These are phyloP conservation scores for Caenorhabditis latens DNA, from an alignment of 1,140 invertebrate genomes.

Conservation along the genomic window DNA sequence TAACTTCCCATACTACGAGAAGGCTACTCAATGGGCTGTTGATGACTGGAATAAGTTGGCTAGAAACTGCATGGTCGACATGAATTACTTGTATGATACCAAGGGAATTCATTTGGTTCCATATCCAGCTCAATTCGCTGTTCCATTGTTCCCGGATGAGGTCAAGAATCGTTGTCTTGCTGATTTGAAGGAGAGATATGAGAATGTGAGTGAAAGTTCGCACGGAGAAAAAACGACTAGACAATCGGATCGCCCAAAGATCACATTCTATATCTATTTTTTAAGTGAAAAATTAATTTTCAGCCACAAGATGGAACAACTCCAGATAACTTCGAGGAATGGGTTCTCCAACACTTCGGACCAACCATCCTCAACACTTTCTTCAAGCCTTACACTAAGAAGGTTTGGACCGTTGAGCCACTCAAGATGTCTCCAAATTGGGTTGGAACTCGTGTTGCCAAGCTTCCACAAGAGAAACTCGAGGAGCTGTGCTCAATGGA, in stretches of 20 bases:
- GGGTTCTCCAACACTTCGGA: constrained; percentile 76
- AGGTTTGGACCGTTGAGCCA: constrained; percentile 77
- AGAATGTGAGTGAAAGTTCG: constrained; percentile 66
- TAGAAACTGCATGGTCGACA: constrained; percentile 77
- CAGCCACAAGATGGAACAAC: constrained; percentile 60
- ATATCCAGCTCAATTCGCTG: constrained; percentile 77
- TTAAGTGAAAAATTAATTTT: not conserved
- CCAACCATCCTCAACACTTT: constrained; percentile 76
- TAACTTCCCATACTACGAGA: constrained; percentile 77
- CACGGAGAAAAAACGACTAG: not conserved
- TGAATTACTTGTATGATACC: constrained; percentile 74
- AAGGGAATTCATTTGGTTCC: constrained; percentile 76
- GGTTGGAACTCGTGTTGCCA: constrained; percentile 77
- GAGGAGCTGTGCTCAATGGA: constrained; percentile 75
- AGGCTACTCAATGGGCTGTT: constrained; percentile 77
- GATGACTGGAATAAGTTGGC: constrained; percentile 77
- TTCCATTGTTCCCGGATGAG: constrained; percentile 77
- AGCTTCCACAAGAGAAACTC: constrained; percentile 76
- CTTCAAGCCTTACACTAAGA: constrained; percentile 77
- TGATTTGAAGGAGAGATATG: constrained; percentile 77
- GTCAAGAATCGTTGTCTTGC: constrained; percentile 72
- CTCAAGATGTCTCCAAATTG: constrained; percentile 75
- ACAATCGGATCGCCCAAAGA: not conserved
- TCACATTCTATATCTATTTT: not conserved
- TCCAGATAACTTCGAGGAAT: constrained; percentile 76